These are phyloP conservation scores for Drosophila repleta DNA, from an alignment of 1,140 invertebrate genomes.

Conservation along the genomic window DNA sequence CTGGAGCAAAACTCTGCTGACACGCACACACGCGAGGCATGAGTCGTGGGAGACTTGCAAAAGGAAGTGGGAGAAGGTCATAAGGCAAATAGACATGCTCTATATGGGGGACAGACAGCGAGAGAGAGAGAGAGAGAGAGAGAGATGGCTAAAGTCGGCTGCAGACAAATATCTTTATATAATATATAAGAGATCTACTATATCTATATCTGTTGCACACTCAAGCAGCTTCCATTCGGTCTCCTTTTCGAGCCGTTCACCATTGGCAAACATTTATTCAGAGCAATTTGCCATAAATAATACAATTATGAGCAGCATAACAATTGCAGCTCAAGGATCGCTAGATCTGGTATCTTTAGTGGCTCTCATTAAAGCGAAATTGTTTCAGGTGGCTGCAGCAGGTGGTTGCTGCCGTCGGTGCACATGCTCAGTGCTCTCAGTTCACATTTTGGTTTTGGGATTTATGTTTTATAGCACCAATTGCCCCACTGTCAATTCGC, in stretches of 20 bases:
- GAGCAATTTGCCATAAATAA: slow-evolving; percentile 23
- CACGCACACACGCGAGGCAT: slow-evolving; percentile 34
- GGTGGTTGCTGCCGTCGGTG: slow-evolving; percentile 18
- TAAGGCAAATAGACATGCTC: background rate
- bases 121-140: too few relatives aligned
- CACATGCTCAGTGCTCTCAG: slow-evolving; percentile 10
- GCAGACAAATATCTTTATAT: too few relatives aligned
- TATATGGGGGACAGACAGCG: too few relatives aligned
- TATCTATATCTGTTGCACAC: too few relatives aligned
- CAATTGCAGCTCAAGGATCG: slow-evolving; percentile 13
- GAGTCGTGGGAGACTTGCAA: slow-evolving; percentile 27
- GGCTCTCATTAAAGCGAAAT: slow-evolving; percentile 34
- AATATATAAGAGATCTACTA: too few relatives aligned
- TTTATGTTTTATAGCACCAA: slow-evolving; percentile 70
- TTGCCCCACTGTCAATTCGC: slow-evolving; percentile 61
- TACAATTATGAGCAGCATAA: slow-evolving; percentile 25
- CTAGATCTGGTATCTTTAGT: slow-evolving; percentile 18
- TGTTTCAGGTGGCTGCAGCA: slow-evolving; percentile 36
- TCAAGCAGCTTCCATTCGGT: background rate
- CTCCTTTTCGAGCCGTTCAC: background rate
- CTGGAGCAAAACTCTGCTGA: slow-evolving; percentile 38
- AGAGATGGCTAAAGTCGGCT: too few relatives aligned
- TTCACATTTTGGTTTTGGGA: slow-evolving; percentile 28
- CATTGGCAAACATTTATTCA: slow-evolving; percentile 1
- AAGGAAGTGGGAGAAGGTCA: background rate